Evolutionary conservation across 2,113 vertebrate species (phyloP).

Genomic region (Numida meleagris): DNA sequence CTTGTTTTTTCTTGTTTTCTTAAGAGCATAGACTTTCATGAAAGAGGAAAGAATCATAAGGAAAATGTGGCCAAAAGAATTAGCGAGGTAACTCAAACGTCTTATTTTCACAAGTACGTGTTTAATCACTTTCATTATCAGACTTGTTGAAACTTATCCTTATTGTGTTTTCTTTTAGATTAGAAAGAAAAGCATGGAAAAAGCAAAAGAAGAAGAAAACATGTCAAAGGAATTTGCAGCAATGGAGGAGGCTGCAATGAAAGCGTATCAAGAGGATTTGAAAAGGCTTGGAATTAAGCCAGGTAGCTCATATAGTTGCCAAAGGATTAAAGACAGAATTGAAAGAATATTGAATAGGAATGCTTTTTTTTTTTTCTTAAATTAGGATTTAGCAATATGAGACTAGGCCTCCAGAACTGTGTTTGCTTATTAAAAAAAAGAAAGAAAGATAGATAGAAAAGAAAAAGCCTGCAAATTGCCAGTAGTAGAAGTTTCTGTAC

Average conservation of each 20-base stretch:
- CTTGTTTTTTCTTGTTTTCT: constrained; percentile 7
- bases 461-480: neutral
- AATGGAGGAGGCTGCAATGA: constrained; percentile 95
- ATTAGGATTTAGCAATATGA: neutral
- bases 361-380: neutral
- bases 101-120: constrained; percentile 14
- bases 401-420: neutral
- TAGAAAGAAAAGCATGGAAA: constrained; percentile 94
- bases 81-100: constrained; percentile 84
- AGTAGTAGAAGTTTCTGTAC: neutral
- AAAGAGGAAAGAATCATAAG: constrained; percentile 98
- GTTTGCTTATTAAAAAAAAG: neutral
- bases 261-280: constrained; percentile 93
- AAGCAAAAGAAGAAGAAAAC: constrained; percentile 91
- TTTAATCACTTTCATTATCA: constrained; percentile 5
- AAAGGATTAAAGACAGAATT: constrained; percentile 39
- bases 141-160: neutral
- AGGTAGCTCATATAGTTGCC: constrained; percentile 72
- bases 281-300: constrained; percentile 89
- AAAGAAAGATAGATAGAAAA: neutral
- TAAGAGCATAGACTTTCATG: constrained; percentile 95
- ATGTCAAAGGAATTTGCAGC: constrained; percentile 93
- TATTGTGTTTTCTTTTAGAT: constrained; percentile 79
- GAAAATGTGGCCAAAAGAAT: constrained; percentile 98
- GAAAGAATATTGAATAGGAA: constrained; percentile 37